Percentiles rank a stretch among this genome's conserved stretches.
phyloP scores from a whole-genome alignment of 2,888 invertebrate genomes.

The Coelinius sp. region DNA sequence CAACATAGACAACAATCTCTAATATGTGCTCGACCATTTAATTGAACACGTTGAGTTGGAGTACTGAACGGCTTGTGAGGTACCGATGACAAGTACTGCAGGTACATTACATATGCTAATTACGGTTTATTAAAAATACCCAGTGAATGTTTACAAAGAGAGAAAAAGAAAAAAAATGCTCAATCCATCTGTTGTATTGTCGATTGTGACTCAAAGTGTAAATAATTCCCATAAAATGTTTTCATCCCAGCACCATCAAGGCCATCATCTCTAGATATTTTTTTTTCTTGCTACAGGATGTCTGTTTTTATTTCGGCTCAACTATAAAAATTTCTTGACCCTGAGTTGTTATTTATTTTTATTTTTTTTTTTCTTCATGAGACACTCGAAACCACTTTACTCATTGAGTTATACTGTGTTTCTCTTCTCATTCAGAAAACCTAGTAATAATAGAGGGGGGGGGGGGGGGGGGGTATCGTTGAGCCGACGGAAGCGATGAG shows the following conservation, averaged over 20 bases:
- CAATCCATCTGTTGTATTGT: slow-evolving; percentile 26
- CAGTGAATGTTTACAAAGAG: neutral
- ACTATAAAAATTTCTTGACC: slow-evolving; percentile 15
- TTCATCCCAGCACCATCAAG: slow-evolving; percentile 19
- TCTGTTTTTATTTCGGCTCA: slow-evolving; percentile 27
- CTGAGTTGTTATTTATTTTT: too few species aligned
- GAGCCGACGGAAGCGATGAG: slow-evolving; percentile 40
- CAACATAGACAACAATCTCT: slow-evolving; percentile 29
- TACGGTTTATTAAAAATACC: neutral
- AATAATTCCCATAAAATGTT: neutral
- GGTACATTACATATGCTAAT: slow-evolving; percentile 37
- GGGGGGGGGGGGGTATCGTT: neutral
- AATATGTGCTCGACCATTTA: slow-evolving; percentile 9
- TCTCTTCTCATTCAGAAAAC: slow-evolving; percentile 28
- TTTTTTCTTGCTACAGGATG: slow-evolving; percentile 16
- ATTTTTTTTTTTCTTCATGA: slow-evolving; percentile 3
- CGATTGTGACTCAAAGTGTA: neutral
- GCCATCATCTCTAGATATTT: slow-evolving; percentile 3
- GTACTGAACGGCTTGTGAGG: slow-evolving; percentile 5
- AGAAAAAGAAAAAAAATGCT: too few species aligned
- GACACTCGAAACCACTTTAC: slow-evolving; percentile 30
- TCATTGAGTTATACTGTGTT: slow-evolving; percentile 26
- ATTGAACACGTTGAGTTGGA: neutral
- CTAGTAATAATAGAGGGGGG: slow-evolving; percentile 13
- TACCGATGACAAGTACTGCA: slow-evolving; percentile 9